Conservation (phyloP, 2,888 invertebrate species). For the Drosophila pullipes region DNA sequence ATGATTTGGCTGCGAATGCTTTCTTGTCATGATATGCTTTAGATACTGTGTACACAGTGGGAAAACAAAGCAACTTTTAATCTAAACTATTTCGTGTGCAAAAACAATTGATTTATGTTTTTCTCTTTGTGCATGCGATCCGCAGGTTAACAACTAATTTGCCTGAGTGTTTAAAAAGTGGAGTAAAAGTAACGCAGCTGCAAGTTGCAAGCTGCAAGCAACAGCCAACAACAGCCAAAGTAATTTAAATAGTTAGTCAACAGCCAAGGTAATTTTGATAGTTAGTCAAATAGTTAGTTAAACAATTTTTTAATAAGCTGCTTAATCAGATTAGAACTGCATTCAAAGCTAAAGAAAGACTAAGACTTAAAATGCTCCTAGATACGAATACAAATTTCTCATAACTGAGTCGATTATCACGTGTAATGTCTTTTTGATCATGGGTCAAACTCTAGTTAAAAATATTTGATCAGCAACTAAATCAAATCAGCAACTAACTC, state of each 20-base stretch:
- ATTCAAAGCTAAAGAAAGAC: background rate
- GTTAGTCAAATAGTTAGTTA: background rate
- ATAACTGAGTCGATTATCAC: rapidly evolving
- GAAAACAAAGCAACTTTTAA: background rate
- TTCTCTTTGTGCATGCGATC: slow-evolving; percentile 1
- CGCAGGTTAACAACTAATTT: background rate
- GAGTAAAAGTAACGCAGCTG: background rate
- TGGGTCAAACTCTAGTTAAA: background rate
- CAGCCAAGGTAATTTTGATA: background rate
- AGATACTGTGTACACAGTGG: background rate
- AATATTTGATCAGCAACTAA: background rate
- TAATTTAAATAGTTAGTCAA: background rate
- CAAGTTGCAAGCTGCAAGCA: background rate
- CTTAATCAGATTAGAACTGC: background rate
- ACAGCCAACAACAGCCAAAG: background rate
- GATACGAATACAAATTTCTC: background rate
- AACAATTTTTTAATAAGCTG: background rate
- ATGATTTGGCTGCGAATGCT: slow-evolving; percentile 45
- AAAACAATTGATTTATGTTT: background rate
- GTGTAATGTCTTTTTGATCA: background rate
- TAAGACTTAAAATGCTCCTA: background rate
- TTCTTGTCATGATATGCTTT: background rate
- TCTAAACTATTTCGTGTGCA: background rate
- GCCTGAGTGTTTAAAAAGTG: background rate
- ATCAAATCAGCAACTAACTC: background rate